A percentile compares a stretch with the other conserved stretches of the same genome.
Conservation (phyloP, 2,888 invertebrate genomes). For the Apotomis turbidana region DNA sequence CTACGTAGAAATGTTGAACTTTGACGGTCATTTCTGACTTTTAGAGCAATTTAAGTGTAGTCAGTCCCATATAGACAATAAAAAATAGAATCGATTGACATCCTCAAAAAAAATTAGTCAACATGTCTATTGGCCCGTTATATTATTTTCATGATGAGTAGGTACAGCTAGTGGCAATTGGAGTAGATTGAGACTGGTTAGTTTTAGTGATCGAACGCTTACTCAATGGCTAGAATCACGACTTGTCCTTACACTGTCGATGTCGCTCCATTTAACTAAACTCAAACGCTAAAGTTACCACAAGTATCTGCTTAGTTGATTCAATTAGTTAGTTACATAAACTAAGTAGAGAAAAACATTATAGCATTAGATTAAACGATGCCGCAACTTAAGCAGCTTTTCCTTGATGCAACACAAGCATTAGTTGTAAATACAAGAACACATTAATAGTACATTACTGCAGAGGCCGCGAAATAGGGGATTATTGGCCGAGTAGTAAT, state of each 20-base stretch:
- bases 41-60: no score
- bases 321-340: conserved; percentile 3
- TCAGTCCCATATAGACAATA: no score
- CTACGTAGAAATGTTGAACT: no score
- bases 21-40: no score
- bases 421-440: conserved; percentile 1
- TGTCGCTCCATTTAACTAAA: conserved; percentile 17
- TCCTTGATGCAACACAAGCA: conserved; percentile 7
- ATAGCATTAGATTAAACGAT: conserved; percentile 1
- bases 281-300: neutral
- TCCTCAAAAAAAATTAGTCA: no score
- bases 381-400: neutral
- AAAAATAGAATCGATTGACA: no score
- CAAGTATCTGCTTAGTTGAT: neutral
- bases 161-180: conserved; percentile 10
- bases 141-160: conserved; percentile 13
- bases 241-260: conserved; percentile 27
- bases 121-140: neutral
- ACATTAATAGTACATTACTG: no score
- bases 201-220: conserved; percentile 11
- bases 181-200: conserved; percentile 20
- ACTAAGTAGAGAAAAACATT: neutral
- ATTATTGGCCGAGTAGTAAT: no score
- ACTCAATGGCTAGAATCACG: conserved; percentile 27
- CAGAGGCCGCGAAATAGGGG: no score